Evolutionary conservation across 2,113 vertebrate genomes (phyloP), one percentile per base, ranked within the genome.

Genomic region (Daboia siamensis): DNA sequence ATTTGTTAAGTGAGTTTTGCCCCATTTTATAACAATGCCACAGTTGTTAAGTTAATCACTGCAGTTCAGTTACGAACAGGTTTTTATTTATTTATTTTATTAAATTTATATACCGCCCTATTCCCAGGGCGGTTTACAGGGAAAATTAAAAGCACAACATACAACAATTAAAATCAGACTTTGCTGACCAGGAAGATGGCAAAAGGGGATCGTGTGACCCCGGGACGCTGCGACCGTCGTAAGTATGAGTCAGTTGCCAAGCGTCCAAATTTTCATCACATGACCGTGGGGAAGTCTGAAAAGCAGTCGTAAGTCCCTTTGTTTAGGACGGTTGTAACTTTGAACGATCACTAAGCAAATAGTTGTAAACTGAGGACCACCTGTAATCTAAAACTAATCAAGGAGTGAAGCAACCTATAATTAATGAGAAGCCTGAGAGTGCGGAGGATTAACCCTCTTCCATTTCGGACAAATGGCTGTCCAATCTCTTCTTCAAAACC

Each of bases 241-340:
- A 69, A 69, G 15, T 33, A 69, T 15, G 64, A 69, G 29, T 15
- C 64, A 33, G 12, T n/a, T 69, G 29, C 29, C 64, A 33, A 69
- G 2, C 0, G 4, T 1, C 26, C 0, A 12, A n/a, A 69, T 69
- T 69, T 69, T n/a, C 1, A 69, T n/a, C 29, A 5, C 12, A 0
- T 69, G 29, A 69, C 64, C 12, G 2, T 1, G 1, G 23, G 10
- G 61, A 64, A 15, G 12, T 69, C 1, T n/a, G 64, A 69, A 69
- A 69, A 15, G 24, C 3, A 26, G 59, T 29, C 10, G 0, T 64
- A 11, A 29, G 10, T 29, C 52, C 9, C 8, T 52, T 52, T 52
- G 11, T 52, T 52, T 52, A 12, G 12, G 33, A 4, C 29, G 2
- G 64, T n/a, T 69, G 4, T 69, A 33, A 33, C 64, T 3, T 3